These are phyloP conservation scores for Percopsis omiscomaycus DNA, from an alignment of 2,797 vertebrate genomes.

Conservation along the genomic window DNA sequence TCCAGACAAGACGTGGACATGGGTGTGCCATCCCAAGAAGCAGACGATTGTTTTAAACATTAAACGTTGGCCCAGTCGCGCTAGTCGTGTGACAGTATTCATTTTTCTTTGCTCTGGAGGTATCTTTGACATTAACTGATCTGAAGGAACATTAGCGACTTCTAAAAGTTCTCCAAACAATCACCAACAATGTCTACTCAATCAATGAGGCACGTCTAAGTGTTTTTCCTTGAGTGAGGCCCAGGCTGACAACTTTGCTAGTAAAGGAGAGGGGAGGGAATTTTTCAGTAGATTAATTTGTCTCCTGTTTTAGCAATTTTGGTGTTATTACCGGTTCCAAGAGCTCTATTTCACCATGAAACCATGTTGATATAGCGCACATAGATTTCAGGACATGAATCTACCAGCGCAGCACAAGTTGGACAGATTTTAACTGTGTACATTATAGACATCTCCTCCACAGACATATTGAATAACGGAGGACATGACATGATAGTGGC, in stretches of 20 bases:
- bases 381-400: conserved; percentile 57
- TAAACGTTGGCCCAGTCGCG: not conserved
- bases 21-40: conserved; percentile 47
- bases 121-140: conserved; percentile 31
- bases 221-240: conserved; percentile 47
- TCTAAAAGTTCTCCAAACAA: conserved; percentile 51
- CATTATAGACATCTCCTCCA: conserved; percentile 66
- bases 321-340: conserved; percentile 61
- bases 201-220: conserved; percentile 56
- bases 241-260: conserved; percentile 55
- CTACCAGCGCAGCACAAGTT: conserved; percentile 55
- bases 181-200: conserved; percentile 38
- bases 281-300: conserved; percentile 63
- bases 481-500: conserved; percentile 72
- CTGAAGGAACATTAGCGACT: conserved; percentile 24
- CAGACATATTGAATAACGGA: conserved; percentile 77
- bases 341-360: conserved; percentile 64
- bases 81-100: no score
- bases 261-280: conserved; percentile 58
- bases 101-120: no score
- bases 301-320: conserved; percentile 37
- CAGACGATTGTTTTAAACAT: conserved; percentile 44
- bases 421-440: conserved; percentile 62
- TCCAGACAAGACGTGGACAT: conserved; percentile 42
- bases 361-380: conserved; percentile 60